phyloP scores from a whole-genome alignment of 2,113 vertebrate genomes.

The Sinocyclocheilus grahami region DNA sequence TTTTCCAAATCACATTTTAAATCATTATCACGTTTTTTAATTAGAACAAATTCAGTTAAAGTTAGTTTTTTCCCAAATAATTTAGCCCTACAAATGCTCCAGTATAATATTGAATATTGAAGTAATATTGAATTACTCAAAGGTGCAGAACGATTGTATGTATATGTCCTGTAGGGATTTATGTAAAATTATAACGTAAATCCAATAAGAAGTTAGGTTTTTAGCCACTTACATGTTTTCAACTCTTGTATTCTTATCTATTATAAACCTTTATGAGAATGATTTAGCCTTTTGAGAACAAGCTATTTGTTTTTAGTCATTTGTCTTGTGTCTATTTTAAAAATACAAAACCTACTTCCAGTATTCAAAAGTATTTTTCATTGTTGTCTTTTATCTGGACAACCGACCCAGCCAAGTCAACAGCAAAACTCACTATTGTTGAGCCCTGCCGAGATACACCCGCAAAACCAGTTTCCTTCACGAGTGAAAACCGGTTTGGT shows the following conservation, averaged over 20 bases:
- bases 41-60: neutral
- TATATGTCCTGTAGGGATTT: neutral
- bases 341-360: too few species aligned
- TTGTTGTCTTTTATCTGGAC: neutral
- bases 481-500: neutral
- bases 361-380: neutral
- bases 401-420: neutral
- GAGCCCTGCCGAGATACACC: neutral
- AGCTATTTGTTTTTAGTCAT: neutral
- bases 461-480: neutral
- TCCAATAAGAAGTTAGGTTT: neutral
- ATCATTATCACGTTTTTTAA: neutral
- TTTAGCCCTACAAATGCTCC: neutral
- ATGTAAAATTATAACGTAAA: neutral
- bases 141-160: neutral
- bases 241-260: neutral
- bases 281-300: neutral
- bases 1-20: neutral
- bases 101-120: neutral
- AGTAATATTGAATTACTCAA: neutral
- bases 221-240: too few species aligned
- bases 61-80: neutral
- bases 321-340: too few species aligned
- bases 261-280: neutral
- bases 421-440: neutral